Evolutionary conservation across 2,797 vertebrate species (phyloP).

Genomic region (Atherinosoma microstoma): DNA sequence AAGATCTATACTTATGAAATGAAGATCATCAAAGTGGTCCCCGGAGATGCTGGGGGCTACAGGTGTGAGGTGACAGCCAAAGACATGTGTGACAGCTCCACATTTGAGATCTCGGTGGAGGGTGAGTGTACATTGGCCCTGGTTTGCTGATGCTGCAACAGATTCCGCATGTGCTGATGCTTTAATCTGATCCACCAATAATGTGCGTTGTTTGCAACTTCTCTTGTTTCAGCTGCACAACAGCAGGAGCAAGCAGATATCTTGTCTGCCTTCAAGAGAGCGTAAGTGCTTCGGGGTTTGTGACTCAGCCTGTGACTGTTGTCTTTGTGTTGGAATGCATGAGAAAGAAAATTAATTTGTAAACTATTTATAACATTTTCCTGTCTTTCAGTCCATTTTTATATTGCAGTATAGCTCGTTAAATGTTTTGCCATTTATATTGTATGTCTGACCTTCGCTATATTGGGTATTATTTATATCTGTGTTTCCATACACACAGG

Average conservation of each 20-base stretch:
- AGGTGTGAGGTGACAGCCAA: slow-evolving; percentile 90
- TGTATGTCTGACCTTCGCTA: neutral
- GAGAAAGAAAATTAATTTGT: slow-evolving; percentile 8
- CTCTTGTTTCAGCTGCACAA: slow-evolving; percentile 75
- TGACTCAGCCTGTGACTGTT: slow-evolving; percentile 15
- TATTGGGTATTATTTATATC: neutral
- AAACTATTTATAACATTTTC: slow-evolving; percentile 32
- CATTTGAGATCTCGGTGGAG: slow-evolving; percentile 88
- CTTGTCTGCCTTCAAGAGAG: slow-evolving; percentile 84
- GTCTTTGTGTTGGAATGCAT: slow-evolving; percentile 11
- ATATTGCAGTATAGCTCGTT: neutral
- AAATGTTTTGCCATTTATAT: neutral
- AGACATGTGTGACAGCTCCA: slow-evolving; percentile 89
- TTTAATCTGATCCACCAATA: slow-evolving; percentile 45
- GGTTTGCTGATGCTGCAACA: neutral
- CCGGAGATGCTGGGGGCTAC: slow-evolving; percentile 87
- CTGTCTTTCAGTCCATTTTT: slow-evolving; percentile 17
- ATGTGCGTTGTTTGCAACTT: slow-evolving; percentile 59
- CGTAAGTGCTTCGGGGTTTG: slow-evolving; percentile 70
- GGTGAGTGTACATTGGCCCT: slow-evolving; percentile 73
- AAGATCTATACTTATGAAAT: slow-evolving; percentile 89
- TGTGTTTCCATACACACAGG: slow-evolving; percentile 57
- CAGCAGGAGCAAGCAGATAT: slow-evolving; percentile 71
- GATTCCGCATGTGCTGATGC: slow-evolving; percentile 39
- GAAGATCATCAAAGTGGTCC: slow-evolving; percentile 83